Base-by-base conservation (phyloP, 2,888 invertebrate genomes). In the Mycalesis mineus region DNA sequence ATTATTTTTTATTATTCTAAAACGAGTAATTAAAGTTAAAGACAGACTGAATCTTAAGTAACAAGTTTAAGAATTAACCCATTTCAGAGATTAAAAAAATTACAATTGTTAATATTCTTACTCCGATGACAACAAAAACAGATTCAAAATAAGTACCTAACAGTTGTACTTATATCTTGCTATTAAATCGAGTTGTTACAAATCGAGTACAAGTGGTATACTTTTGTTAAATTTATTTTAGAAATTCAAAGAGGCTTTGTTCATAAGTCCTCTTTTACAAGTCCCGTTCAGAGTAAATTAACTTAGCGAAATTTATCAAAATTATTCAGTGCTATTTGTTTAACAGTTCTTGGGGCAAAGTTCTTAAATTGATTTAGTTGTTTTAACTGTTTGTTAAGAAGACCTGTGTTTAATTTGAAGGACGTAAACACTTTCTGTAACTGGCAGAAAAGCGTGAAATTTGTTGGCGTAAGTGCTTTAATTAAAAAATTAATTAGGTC, bases 251-350 rank as follows among this genome's bases (percentile, higher is more conserved):
- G 58, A 31, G 58, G 37, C 61, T 58, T 58, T 61, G 58, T 59
- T 59, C 50, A 50, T 47, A 50, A 59, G 58, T 51, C 55, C 55
- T 60, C 51, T 62, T 54, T 56, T 50, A 39, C 50, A 57, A 59
- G 57, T 50, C 22, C 49, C 57, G 59, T 59, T 56, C 45, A 48
- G 49, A 29, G 44, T 49, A 62, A 60, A 62, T 62, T 60, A 53
- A 62, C 51, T 62, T 62, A 55, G 60, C 40, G 52, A 58, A 62
- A 60, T 62, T 60, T 62, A 58, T 57, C 40, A 49, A 58, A 62
- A 62, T 62, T 60, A 60, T 62, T 62, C 55, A 53, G 22, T 57
- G 55, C 55, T 60, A 57, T 57, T 62, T 51, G 55, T 57, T 60
- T 53, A 44, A 60, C 53, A 53, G 53, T 53, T 62, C 52, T 51